Base-by-base conservation (phyloP, 2,797 vertebrate species). In the Tinamus major region DNA sequence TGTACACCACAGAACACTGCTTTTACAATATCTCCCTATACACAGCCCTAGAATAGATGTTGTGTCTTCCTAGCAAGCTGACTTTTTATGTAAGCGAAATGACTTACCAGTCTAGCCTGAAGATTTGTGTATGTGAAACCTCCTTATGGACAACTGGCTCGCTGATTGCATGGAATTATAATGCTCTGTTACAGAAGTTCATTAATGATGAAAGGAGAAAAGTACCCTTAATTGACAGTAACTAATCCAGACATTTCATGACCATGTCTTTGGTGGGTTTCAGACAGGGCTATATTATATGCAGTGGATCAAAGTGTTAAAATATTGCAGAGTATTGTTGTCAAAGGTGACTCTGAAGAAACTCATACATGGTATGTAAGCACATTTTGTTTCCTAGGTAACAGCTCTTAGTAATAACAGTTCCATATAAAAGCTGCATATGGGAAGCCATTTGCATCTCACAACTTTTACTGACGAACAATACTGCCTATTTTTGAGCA, bases 311-410 rank as follows among this genome's bases (percentile, higher is more conserved):
- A 76, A 91, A 72, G 9, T 4, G 2, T n/a, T 79, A 56, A 88
- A 72, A 72, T 63, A 14, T 58, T 55, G 80, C n/a, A 37, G 74
- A 72, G 46, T 67, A 69, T 59, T 48, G 72, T 48, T n/a, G 61
- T 23, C 23, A 74, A 92, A 88, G 31, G 46, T 63, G 90, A 53
- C 70, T 77, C 75, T 70, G 80, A 63, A 67, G 80, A 70, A 92
- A 63, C 65, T 87, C 62, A 15, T 19, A 51, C 21, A 5, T 10
- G 48, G 56, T 72, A 51, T 2, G 2, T n/a, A 46, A 77, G 75
- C 1, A 11, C 27, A 16, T 65, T 90, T 84, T 74, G 85, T 95
- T 93, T 92, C 94, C 94, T 90, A 84, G 95, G 94, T 68, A 94
- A 94, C 95, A 91, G 77, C 46, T 94, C 21, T 69, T 9, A 29